Evolutionary conservation across 2,797 vertebrate genomes (phyloP).

Genomic region (Chrysolophus pictus): DNA sequence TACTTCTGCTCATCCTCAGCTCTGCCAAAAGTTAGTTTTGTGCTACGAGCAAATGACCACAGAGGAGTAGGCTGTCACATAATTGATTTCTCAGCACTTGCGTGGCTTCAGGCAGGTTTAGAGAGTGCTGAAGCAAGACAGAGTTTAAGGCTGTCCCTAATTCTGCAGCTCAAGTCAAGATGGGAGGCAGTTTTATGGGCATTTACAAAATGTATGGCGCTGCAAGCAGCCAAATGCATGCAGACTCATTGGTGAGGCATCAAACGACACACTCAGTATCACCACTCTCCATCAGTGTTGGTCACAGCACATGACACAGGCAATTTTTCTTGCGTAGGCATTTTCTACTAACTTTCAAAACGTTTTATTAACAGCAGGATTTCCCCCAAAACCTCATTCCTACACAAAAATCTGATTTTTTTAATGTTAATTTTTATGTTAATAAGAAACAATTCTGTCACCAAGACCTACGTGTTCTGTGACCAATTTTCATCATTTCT

Average conservation of each 20-base stretch:
- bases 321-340: not conserved
- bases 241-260: not conserved
- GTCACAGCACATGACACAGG: not conserved
- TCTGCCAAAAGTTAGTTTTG: conserved; percentile 19
- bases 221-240: not conserved
- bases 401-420: not conserved
- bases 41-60: conserved; percentile 19
- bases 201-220: not conserved
- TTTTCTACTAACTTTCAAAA: not conserved
- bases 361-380: not conserved
- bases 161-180: conserved; percentile 47
- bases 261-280: not conserved
- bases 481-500: not conserved
- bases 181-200: conserved; percentile 32
- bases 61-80: conserved; percentile 36
- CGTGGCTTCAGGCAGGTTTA: conserved; percentile 47
- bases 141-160: conserved; percentile 45
- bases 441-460: not conserved
- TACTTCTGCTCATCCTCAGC: not conserved
- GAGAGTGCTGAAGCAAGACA: conserved; percentile 46
- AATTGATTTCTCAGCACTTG: conserved; percentile 49
- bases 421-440: not conserved
- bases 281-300: not conserved
- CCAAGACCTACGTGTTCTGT: not conserved
- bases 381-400: not conserved